Evolutionary conservation across 1,140 invertebrate species (phyloP).

Genomic region (Pararge aegeria): DNA sequence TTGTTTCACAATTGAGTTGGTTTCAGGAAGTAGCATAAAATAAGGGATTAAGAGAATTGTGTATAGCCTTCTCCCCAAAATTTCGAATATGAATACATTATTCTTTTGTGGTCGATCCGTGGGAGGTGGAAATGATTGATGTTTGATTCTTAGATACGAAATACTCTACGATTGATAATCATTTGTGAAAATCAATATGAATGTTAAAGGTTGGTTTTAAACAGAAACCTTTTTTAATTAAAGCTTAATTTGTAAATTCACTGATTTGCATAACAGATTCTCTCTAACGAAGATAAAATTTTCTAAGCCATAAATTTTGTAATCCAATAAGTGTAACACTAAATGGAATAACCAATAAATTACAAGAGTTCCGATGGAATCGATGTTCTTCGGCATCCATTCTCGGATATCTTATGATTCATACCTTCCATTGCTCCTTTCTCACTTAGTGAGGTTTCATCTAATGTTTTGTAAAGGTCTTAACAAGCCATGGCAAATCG

Average conservation of each 20-base stretch:
- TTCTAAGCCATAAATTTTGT: conserved; percentile 37
- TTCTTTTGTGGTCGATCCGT: no score
- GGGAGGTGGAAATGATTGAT: no score
- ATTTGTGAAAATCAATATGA: no score
- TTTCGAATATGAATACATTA: no score
- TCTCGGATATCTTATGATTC: conserved; percentile 38
- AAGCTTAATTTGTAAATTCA: background rate
- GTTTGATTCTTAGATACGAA: no score
- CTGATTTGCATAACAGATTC: background rate
- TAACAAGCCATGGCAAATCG: conserved; percentile 18
- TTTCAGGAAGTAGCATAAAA: no score
- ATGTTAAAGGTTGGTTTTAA: background rate
- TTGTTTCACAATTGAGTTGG: no score
- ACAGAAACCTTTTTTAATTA: no score
- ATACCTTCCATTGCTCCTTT: conserved; percentile 33
- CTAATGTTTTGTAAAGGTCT: conserved; percentile 17
- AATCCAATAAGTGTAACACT: conserved; percentile 22
- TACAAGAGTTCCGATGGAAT: conserved; percentile 28
- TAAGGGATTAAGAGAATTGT: no score
- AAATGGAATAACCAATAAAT: conserved; percentile 25
- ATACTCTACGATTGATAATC: no score
- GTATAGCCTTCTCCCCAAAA: no score
- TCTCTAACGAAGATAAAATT: conserved; percentile 13
- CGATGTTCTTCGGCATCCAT: conserved; percentile 32
- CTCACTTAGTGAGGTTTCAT: conserved; percentile 15